Evolutionary conservation across 1,140 invertebrate species (phyloP), one percentile per base, ranked within the genome.

Genomic region (Scaptomyza pallida): DNA sequence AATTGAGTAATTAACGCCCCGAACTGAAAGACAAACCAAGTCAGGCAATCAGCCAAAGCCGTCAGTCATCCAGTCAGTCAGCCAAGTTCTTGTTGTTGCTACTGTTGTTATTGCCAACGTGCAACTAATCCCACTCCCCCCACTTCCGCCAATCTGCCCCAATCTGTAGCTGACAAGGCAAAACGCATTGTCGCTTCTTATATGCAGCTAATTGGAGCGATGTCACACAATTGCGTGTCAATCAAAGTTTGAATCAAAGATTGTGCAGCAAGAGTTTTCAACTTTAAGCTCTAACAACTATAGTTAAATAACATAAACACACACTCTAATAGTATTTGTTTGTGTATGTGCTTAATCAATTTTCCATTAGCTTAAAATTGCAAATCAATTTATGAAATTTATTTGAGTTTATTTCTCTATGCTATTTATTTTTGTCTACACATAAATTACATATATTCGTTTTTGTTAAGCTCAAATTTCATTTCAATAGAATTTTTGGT

Each of bases 1-100:
- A 85, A 85, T 85, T 85, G 80, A 85, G 80, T 85, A 85, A 85
- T 85, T 85, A 85, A 85, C 80, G 80, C 63, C 47, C 23, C n/a
- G 50, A 63, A 63, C 60, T 44, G 60, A 55, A 50, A 63, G 67
- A 63, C 67, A 56, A 63, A 70, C 51, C 50, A 54, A 54, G 35
- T 19, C 17, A 43, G 37, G 59, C 26, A 60, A 17, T 47, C 44
- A 16, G 54, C 16, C 44, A 63, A 54, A 6, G 17, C 15, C 21
- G 10, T 37, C 55, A 26, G 45, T 40, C 37, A 43, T 43, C 8
- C 16, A 59, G 33, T 26, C 61, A 37, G 17, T 21, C 13, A 23
- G 13, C 30, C 44, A 45, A n/a, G n/a, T n/a, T n/a, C n/a, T n/a
- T n/a, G n/a, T n/a, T n/a, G n/a, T n/a, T n/a, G n/a, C n/a, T n/a